phyloP scores from a whole-genome alignment of 2,888 invertebrate genomes.

The Acrobasis repandana region DNA sequence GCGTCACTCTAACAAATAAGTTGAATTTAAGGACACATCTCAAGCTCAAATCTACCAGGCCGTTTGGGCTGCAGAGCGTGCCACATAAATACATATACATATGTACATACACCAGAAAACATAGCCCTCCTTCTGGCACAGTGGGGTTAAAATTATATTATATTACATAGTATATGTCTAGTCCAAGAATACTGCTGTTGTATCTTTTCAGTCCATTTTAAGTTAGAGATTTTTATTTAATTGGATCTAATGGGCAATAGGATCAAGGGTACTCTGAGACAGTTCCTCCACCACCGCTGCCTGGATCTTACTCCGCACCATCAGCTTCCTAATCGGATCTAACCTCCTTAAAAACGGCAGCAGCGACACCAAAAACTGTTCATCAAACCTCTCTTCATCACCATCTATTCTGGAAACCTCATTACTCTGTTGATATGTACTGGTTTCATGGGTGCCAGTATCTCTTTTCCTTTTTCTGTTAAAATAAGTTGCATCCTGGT shows the following conservation, averaged over 20 bases:
- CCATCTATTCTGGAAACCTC: neutral
- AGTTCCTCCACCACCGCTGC: constrained; percentile 35
- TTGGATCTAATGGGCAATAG: neutral
- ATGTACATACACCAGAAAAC: no score
- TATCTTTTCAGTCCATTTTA: no score
- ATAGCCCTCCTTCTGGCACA: no score
- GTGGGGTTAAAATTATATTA: no score
- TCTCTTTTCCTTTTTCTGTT: neutral
- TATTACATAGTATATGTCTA: no score
- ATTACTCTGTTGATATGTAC: neutral
- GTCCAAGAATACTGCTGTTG: no score
- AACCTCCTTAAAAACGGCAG: constrained; percentile 36
- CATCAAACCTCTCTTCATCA: constrained; percentile 19
- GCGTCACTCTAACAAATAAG: no score
- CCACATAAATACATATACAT: no score
- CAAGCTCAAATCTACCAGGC: no score
- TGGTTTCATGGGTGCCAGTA: neutral
- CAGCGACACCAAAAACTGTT: constrained; percentile 23
- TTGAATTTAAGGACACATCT: no score
- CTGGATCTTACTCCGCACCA: constrained; percentile 44
- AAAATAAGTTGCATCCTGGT: neutral
- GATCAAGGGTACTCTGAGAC: neutral
- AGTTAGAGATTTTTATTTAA: no score
- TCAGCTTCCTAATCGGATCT: constrained; percentile 41
- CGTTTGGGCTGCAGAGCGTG: no score